Evolutionary conservation across 2,888 invertebrate genomes (phyloP).

Genomic region (Rhynchonema sp.): DNA sequence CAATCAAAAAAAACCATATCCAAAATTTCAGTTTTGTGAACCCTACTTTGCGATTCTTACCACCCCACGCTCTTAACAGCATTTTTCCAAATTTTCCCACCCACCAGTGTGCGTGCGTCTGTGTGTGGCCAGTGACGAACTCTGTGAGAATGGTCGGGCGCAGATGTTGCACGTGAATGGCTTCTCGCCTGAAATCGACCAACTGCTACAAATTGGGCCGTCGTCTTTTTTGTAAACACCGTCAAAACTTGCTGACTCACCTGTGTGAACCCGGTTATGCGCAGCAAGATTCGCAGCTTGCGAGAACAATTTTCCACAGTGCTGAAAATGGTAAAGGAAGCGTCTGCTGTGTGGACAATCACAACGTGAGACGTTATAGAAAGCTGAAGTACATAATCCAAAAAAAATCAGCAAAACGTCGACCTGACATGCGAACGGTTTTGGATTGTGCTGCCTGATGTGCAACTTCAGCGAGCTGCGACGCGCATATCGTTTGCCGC

Average conservation of each 20-base stretch:
- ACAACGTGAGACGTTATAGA: neutral
- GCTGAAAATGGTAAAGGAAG: conserved; percentile 15
- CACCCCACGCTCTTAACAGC: too few relatives aligned
- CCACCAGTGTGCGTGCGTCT: conserved; percentile 99
- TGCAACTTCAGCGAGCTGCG: conserved; percentile 58
- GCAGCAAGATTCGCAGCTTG: conserved; percentile 97
- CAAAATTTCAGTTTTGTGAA: too few relatives aligned
- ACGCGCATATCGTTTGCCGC: conserved; percentile 4
- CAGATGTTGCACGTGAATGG: conserved; percentile 94
- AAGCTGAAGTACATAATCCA: neutral
- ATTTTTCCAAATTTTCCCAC: too few relatives aligned
- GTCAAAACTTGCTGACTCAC: too few relatives aligned
- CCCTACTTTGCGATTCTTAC: too few relatives aligned
- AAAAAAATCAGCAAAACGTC: too few relatives aligned
- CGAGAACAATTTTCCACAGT: conserved; percentile 49
- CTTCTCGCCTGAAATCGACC: conserved; percentile 77
- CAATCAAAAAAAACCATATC: too few relatives aligned
- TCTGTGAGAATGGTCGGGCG: conserved; percentile 83
- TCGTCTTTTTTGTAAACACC: too few relatives aligned
- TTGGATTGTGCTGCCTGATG: conserved; percentile 79
- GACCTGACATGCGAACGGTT: conserved; percentile 45
- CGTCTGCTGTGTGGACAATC: neutral
- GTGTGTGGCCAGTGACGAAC: conserved; percentile 83
- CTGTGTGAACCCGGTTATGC: conserved; percentile 66
- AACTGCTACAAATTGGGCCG: too few relatives aligned